These are phyloP conservation scores for Poeciliopsis turneri DNA, from an alignment of 2,797 vertebrate species.

Conservation along the genomic window DNA sequence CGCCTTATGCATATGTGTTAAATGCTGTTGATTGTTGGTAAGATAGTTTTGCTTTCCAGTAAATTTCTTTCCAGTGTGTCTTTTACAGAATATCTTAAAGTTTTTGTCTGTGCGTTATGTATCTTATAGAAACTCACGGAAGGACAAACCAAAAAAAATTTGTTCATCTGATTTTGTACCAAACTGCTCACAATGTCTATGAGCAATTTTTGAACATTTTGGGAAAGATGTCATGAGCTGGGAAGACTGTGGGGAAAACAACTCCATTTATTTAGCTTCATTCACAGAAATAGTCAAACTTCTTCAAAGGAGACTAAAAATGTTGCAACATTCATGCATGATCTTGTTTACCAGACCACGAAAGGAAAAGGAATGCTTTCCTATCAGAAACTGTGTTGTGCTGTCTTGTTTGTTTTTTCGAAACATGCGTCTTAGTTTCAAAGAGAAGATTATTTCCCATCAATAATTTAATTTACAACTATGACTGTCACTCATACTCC, in stretches of 20 bases:
- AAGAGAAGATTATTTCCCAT: conserved; percentile 23
- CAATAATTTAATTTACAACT: conserved; percentile 26
- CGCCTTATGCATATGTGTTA: neutral
- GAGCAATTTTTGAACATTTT: neutral
- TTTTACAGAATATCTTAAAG: neutral
- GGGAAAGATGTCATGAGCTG: neutral
- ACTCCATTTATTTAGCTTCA: neutral
- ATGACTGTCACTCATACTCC: conserved; percentile 14
- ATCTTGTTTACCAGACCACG: conserved; percentile 2
- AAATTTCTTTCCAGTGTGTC: neutral
- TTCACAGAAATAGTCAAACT: neutral
- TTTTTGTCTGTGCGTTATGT: neutral
- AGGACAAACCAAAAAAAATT: neutral
- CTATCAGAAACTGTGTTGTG: neutral
- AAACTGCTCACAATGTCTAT: neutral
- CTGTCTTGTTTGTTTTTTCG: neutral
- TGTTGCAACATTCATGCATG: neutral
- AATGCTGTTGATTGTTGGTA: neutral
- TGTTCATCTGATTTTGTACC: too few species aligned
- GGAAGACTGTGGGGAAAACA: neutral
- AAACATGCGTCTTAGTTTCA: conserved; percentile 1
- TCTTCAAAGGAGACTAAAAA: neutral
- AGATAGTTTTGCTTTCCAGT: neutral
- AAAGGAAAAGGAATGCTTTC: conserved; percentile 1
- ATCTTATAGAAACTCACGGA: neutral